A percentile compares a stretch with the other conserved stretches of the same genome.
Conservation (phyloP, 1,140 invertebrate genomes). For the Hyphantria cunea region DNA sequence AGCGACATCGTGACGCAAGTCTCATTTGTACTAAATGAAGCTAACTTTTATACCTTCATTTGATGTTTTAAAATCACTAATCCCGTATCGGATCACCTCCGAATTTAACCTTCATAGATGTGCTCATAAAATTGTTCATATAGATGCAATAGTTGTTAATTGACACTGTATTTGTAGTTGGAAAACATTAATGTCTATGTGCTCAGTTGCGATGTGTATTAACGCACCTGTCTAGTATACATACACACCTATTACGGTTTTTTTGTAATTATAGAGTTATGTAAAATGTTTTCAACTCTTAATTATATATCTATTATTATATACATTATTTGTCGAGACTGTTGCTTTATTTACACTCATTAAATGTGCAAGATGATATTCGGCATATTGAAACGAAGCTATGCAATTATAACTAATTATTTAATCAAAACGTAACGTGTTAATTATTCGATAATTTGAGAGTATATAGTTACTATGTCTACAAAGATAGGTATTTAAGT, state of each 20-base stretch:
- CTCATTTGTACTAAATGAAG: too few relatives aligned
- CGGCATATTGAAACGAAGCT: constrained; percentile 10
- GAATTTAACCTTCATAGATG: too few relatives aligned
- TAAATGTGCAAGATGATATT: background rate
- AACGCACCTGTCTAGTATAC: background rate
- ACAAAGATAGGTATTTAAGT: background rate
- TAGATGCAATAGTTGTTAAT: background rate
- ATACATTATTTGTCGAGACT: background rate
- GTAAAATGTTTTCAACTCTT: background rate
- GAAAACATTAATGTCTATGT: background rate
- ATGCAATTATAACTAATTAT: constrained; percentile 5
- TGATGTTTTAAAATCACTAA: too few relatives aligned
- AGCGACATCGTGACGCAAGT: too few relatives aligned
- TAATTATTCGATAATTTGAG: background rate
- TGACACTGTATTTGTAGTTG: constrained; percentile 1
- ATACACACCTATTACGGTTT: background rate
- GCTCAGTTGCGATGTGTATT: too few relatives aligned
- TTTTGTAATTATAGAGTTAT: constrained; percentile 2
- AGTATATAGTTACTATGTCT: background rate
- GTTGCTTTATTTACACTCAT: background rate
- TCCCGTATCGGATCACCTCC: too few relatives aligned
- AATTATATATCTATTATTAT: background rate
- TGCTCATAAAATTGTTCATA: too few relatives aligned
- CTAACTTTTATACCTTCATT: too few relatives aligned
- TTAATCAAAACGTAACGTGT: constrained; percentile 15